Conservation (phyloP, 2,797 vertebrate genomes). For the Anguilla megastoma region DNA sequence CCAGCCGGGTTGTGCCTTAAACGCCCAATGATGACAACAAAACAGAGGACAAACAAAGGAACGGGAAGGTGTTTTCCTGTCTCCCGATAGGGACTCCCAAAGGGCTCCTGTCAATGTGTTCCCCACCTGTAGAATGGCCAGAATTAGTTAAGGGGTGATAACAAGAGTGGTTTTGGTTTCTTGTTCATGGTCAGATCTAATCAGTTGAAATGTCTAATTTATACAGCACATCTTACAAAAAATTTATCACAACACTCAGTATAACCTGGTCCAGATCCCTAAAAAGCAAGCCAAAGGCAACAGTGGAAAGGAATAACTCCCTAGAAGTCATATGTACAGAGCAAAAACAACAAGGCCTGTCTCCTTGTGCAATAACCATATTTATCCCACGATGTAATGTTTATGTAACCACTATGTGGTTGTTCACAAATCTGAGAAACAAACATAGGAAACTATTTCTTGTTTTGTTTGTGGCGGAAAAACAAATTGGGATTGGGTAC, state of each 20-base stretch:
- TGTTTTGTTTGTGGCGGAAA: not conserved
- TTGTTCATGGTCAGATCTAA: not conserved
- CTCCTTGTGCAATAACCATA: not conserved
- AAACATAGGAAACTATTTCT: not conserved
- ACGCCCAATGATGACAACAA: not conserved
- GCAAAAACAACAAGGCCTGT: not conserved
- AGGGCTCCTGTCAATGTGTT: not conserved
- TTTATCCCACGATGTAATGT: not conserved
- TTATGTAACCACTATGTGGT: not conserved
- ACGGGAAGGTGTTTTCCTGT: not conserved
- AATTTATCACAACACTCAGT: not conserved
- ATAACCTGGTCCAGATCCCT: not conserved
- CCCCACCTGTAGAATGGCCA: not conserved
- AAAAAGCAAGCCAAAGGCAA: not conserved
- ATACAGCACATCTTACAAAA: not conserved
- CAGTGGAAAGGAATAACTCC: not conserved
- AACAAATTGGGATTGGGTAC: not conserved
- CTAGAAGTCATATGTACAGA: not conserved
- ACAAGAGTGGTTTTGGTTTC: not conserved
- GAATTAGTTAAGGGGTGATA: not conserved
- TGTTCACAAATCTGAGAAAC: not conserved
- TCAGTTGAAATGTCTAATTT: not conserved
- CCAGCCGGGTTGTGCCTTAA: constrained; percentile 40
- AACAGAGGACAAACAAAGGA: not conserved
- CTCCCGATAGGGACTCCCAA: not conserved